Evolutionary conservation across 2,113 vertebrate genomes (phyloP), one percentile per base, ranked within the genome.

Genomic region (Aplodontia rufa): DNA sequence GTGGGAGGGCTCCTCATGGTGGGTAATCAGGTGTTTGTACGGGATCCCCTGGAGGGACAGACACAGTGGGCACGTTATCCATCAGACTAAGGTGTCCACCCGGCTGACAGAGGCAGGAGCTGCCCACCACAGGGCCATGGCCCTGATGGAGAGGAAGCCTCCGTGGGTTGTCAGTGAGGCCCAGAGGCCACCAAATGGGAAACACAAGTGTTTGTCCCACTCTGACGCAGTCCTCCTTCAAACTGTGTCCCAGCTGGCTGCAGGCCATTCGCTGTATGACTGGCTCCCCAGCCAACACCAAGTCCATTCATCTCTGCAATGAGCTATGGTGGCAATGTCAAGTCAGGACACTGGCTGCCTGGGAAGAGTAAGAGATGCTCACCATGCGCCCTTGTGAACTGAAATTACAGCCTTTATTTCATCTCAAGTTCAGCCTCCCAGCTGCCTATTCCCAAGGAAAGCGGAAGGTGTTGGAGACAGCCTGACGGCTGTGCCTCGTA

Each of bases 21-120:
- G 98, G 71, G 89, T 97, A 68, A 99, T 96, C 35, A 99, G 95
- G 55, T 97, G 97, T 95, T 98, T 98, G 51, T 68, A 94, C 19
- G 98, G 98, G 95, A 99, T 98, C 20, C 99, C 99, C 99, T 99
- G 95, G 55, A 98, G 98, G 42, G 90, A 95, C 93, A 97, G 86
- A 80, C 30, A 40, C 5, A 22, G 71, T 0, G 35, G 30, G 42
- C 1, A 16, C 14, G 37, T 92, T 22, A 66, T 69, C 9, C 20
- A 6, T 32, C 5, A 8, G 68, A 85, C 47, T 69, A 26, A 19
- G 0, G 42, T 80, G 53, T 95, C 86, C 19, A 0, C 40, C 32
- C 86, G 94, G 92, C 89, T 49, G 75, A 3, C 35, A 47, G 95
- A 87, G 92, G 32, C 30, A 51, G 53, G 28, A 12, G 58, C 47